Evolutionary conservation across 2,888 invertebrate genomes (phyloP).

Genomic region (Nebria salina): DNA sequence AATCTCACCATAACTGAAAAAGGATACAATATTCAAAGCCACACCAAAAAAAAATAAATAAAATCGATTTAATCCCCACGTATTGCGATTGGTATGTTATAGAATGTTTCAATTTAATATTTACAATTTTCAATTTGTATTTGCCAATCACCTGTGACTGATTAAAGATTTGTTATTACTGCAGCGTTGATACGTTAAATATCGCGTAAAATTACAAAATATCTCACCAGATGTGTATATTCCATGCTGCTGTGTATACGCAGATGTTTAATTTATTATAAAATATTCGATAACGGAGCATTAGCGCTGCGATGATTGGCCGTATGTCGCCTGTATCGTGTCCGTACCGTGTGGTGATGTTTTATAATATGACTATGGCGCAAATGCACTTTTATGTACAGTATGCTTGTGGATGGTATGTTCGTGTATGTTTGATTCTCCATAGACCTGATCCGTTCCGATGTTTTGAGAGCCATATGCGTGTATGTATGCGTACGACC

Average conservation of each 20-base stretch:
- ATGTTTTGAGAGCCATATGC: not conserved
- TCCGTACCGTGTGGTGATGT: not conserved
- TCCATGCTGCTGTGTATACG: not conserved
- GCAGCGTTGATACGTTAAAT: not conserved
- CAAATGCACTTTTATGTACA: not conserved
- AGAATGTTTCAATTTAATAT: not conserved
- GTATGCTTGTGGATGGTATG: not conserved
- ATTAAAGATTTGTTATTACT: not conserved
- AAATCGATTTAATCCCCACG: too few species aligned
- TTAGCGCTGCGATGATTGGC: slow-evolving; percentile 27
- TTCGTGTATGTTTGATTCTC: not conserved
- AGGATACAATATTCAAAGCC: too few species aligned
- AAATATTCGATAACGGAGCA: slow-evolving; percentile 20
- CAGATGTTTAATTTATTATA: not conserved
- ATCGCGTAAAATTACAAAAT: not conserved
- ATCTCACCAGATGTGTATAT: not conserved
- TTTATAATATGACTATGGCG: not conserved
- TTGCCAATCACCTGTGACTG: not conserved
- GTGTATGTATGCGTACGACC: not conserved
- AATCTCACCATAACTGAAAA: too few species aligned
- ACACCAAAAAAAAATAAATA: too few species aligned
- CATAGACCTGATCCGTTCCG: not conserved
- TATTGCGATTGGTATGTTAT: too few species aligned
- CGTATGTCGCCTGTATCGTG: slow-evolving; percentile 30
- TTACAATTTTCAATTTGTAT: not conserved